These are phyloP conservation scores for Abramis brama DNA, from an alignment of 2,113 vertebrate genomes.

Conservation along the genomic window DNA sequence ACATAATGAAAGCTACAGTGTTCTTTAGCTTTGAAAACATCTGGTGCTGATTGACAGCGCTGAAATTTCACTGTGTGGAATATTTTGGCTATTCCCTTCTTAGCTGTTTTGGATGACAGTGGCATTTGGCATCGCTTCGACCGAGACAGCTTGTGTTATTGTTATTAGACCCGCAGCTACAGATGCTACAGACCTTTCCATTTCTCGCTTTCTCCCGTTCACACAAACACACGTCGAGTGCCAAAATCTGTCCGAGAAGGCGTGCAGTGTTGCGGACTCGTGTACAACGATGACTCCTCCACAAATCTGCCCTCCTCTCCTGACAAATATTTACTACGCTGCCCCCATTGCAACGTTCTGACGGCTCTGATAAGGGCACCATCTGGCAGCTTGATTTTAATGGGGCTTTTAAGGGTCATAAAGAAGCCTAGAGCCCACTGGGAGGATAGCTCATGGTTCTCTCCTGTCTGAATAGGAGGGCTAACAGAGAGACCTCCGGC, in stretches of 20 bases:
- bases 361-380: constrained; percentile 49
- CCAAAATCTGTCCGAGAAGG: constrained; percentile 22
- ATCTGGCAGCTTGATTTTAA: constrained; percentile 58
- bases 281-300: neutral
- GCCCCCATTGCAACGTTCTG: constrained; percentile 32
- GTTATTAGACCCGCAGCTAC: constrained; percentile 14
- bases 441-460: constrained; percentile 18
- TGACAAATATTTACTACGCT: constrained; percentile 55
- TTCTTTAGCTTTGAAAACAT: constrained; percentile 11
- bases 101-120: constrained; percentile 17
- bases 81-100: neutral
- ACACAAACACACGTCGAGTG: neutral
- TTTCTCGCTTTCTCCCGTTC: neutral
- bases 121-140: neutral
- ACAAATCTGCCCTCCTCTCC: constrained; percentile 29
- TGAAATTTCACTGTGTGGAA: neutral
- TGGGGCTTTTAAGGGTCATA: constrained; percentile 57
- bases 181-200: constrained; percentile 22
- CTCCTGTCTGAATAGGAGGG: neutral
- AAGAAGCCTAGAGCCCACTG: constrained; percentile 31
- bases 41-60: constrained; percentile 18
- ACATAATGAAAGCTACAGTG: neutral
- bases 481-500: constrained; percentile 28
- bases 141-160: constrained; percentile 39
- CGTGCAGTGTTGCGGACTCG: neutral